phyloP scores from a whole-genome alignment of 2,113 vertebrate species.

The Sula dactylatra region DNA sequence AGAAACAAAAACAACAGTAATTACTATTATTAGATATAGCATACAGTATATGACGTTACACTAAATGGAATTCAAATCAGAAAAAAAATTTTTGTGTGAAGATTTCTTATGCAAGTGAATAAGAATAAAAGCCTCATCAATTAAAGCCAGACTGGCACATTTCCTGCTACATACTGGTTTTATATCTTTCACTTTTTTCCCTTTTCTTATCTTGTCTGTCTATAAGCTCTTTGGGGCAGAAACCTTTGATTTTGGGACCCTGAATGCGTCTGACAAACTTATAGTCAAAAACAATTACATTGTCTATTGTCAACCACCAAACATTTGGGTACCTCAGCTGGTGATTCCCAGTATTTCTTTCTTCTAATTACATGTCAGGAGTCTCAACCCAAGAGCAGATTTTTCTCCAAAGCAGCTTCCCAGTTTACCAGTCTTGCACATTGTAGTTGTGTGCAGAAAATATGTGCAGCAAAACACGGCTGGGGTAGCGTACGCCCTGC shows the following conservation, averaged over 20 bases:
- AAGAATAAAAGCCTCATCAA: background rate
- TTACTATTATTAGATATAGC: slow-evolving; percentile 14
- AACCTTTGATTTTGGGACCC: background rate
- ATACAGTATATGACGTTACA: background rate
- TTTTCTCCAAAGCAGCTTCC: background rate
- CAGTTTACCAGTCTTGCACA: background rate
- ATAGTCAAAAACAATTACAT: background rate
- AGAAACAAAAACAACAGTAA: slow-evolving; percentile 33
- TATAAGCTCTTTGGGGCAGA: background rate
- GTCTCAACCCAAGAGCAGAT: background rate
- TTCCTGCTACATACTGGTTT: background rate
- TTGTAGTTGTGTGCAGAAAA: background rate
- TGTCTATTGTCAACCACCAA: background rate
- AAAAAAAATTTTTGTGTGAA: background rate
- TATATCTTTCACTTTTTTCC: background rate
- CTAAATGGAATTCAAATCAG: background rate
- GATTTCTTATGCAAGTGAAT: background rate
- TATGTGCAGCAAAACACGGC: accelerated
- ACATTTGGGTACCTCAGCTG: background rate
- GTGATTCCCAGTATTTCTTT: background rate
- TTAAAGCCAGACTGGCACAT: background rate
- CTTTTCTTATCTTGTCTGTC: background rate
- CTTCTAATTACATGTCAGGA: background rate
- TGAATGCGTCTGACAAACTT: background rate
- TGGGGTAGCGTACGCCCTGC: background rate